These are phyloP conservation scores for Pseudanteris insignis DNA, from an alignment of 2,888 invertebrate species.

Conservation along the genomic window DNA sequence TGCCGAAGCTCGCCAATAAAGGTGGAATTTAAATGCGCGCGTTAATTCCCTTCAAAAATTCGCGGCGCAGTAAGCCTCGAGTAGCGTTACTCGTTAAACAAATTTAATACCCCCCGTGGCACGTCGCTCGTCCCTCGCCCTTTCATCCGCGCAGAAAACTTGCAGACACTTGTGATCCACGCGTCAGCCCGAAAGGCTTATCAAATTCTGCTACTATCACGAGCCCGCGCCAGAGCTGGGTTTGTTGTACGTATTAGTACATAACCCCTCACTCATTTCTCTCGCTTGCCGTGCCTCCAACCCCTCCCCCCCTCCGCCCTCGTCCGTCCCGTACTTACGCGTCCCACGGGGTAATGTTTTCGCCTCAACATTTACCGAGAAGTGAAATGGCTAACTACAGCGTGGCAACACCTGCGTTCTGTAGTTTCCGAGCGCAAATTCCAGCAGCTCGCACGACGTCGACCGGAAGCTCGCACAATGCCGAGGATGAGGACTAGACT, in stretches of 20 bases:
- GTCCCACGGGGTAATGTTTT: constrained; percentile 45
- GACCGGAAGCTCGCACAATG: constrained; percentile 45
- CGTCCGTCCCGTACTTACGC: constrained; percentile 24
- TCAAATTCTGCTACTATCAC: constrained; percentile 55
- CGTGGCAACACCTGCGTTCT: constrained; percentile 53
- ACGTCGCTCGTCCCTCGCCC: constrained; percentile 30
- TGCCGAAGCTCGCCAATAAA: constrained; percentile 38
- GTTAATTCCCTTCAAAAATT: constrained; percentile 43
- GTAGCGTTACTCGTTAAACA: constrained; percentile 53
- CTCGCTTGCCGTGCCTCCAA: constrained; percentile 35
- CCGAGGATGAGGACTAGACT: constrained; percentile 47
- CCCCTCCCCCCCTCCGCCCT: constrained; percentile 11
- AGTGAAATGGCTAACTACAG: constrained; percentile 54
- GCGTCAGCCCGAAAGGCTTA: constrained; percentile 63
- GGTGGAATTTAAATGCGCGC: constrained; percentile 46
- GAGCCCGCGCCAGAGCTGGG: constrained; percentile 41
- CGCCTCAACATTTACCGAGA: constrained; percentile 50
- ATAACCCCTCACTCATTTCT: constrained; percentile 40
- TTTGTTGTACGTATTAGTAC: constrained; percentile 41
- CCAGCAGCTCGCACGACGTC: constrained; percentile 29
- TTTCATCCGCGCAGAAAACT: constrained; percentile 50
- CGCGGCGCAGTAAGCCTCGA: constrained; percentile 39
- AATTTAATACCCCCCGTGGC: constrained; percentile 58
- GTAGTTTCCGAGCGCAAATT: constrained; percentile 46
- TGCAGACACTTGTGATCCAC: constrained; percentile 54